Evolutionary conservation across 2,888 invertebrate genomes (phyloP).

Genomic region (Oscheius sp.): DNA sequence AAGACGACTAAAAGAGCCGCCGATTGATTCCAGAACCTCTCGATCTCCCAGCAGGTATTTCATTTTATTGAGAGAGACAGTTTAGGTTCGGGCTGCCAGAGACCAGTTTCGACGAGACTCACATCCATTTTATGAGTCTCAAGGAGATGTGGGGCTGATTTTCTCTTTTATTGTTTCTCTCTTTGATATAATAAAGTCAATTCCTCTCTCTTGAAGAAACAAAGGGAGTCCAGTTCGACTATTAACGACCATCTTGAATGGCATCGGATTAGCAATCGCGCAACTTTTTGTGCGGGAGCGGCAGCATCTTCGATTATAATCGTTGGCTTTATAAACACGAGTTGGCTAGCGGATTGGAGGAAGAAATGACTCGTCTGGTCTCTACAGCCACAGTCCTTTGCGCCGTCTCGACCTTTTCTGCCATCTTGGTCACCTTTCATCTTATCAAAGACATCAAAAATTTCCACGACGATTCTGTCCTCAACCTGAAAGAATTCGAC

Average conservation of each 20-base stretch:
- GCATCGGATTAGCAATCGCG: constrained; percentile 11
- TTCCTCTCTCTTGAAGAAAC: neutral
- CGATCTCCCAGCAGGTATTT: constrained; percentile 10
- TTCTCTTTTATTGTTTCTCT: neutral
- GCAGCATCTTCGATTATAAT: constrained; percentile 13
- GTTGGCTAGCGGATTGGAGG: no score
- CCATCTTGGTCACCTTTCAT: neutral
- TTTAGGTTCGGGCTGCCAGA: neutral
- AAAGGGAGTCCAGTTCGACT: neutral
- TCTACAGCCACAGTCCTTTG: neutral
- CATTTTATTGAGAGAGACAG: neutral
- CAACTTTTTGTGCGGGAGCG: constrained; percentile 15
- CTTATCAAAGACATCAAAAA: constrained; percentile 7
- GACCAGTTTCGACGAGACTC: neutral
- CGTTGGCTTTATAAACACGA: constrained; percentile 12
- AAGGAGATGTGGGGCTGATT: constrained; percentile 18
- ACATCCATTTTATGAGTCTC: constrained; percentile 19
- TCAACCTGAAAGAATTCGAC: constrained; percentile 15
- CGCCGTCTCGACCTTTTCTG: neutral
- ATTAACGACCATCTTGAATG: constrained; percentile 10
- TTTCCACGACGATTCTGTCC: constrained; percentile 9
- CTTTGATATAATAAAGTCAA: neutral
- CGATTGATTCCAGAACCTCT: neutral
- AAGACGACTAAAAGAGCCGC: neutral
- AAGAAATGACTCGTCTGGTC: neutral